Evolutionary conservation across 2,113 vertebrate species (phyloP).

Genomic region (Pseudorectes ferrugineus): DNA sequence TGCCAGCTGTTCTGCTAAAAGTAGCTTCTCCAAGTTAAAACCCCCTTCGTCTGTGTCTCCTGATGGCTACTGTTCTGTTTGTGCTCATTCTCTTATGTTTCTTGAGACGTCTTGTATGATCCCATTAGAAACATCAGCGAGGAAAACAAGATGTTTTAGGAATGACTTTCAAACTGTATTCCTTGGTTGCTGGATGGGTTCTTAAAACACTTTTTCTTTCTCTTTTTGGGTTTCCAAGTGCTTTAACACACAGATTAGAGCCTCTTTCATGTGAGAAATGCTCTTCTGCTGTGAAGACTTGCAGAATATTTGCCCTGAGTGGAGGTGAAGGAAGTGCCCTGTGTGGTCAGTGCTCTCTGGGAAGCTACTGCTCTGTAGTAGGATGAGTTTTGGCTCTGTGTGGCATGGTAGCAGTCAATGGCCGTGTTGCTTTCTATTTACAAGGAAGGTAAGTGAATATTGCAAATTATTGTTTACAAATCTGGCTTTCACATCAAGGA

Average conservation of each 20-base stretch:
- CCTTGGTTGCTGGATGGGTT: background rate
- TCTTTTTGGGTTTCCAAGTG: background rate
- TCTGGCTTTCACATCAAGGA: background rate
- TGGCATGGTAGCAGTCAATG: background rate
- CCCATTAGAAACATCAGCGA: background rate
- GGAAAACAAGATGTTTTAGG: background rate
- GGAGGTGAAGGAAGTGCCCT: background rate
- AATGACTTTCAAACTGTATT: background rate
- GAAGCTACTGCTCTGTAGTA: background rate
- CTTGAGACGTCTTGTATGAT: background rate
- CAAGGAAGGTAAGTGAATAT: background rate
- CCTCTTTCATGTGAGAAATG: background rate
- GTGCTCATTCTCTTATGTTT: background rate
- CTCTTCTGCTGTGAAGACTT: background rate
- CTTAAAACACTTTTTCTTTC: background rate
- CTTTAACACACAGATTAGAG: background rate
- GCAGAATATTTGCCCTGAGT: background rate
- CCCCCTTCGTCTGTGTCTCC: rapidly evolving
- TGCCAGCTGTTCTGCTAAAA: background rate
- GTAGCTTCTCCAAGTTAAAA: background rate
- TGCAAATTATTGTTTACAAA: background rate
- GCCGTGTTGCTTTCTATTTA: background rate
- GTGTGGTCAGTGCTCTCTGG: background rate
- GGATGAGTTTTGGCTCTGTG: background rate
- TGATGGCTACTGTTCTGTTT: background rate